Evolutionary conservation across 2,888 invertebrate genomes (phyloP).

Genomic region (Volucella inanis): DNA sequence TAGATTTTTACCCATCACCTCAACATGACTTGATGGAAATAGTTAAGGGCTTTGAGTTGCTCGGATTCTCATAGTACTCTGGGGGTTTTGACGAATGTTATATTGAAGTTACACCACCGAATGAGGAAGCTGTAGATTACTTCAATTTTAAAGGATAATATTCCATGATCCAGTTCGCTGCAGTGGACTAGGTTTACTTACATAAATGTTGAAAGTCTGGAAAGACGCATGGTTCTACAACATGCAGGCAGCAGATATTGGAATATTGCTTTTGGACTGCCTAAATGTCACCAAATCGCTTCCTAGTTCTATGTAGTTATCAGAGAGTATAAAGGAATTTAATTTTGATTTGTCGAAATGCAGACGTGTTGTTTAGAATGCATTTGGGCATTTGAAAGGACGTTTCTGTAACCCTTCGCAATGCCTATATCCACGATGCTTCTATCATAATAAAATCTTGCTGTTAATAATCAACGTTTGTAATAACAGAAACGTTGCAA

Average conservation of each 20-base stretch:
- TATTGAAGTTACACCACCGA: neutral
- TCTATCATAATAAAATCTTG: neutral
- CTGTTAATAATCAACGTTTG: constrained; percentile 4
- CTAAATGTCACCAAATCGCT: constrained; percentile 19
- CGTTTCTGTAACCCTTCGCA: constrained; percentile 2
- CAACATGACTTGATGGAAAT: too few species aligned
- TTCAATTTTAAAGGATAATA: constrained; percentile 19
- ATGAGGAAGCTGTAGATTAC: constrained; percentile 11
- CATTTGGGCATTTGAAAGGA: neutral
- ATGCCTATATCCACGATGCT: neutral
- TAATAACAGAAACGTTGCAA: constrained; percentile 8
- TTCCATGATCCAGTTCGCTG: neutral
- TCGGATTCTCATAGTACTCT: too few species aligned
- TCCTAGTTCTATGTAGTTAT: neutral
- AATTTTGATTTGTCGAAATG: neutral
- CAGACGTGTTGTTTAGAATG: neutral
- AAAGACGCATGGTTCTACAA: neutral
- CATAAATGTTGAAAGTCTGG: constrained; percentile 8
- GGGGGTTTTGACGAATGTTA: too few species aligned
- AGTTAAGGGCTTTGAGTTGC: too few species aligned
- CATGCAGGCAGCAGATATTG: neutral
- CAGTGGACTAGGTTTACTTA: neutral
- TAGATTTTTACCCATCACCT: too few species aligned
- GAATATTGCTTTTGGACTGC: constrained; percentile 9
- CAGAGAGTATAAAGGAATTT: neutral